phyloP scores from a whole-genome alignment of 2,113 vertebrate genomes.

The Nesogale talazaci region DNA sequence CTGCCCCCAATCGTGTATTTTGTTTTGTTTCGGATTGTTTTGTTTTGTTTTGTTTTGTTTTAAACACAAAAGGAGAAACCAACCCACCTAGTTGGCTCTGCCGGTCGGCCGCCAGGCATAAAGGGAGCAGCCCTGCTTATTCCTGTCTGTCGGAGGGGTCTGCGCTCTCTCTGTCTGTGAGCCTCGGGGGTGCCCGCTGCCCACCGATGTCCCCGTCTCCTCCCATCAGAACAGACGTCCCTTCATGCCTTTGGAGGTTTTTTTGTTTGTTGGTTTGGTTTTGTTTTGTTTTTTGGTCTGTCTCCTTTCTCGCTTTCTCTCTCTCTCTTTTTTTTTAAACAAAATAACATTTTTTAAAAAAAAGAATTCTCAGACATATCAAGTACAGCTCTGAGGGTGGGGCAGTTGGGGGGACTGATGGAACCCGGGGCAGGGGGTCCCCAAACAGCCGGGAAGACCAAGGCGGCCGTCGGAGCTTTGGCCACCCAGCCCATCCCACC shows the following conservation, averaged over 20 bases:
- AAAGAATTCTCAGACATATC: conserved; percentile 73
- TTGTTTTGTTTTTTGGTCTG: neutral
- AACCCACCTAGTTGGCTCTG: conserved; percentile 68
- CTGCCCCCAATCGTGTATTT: conserved; percentile 86
- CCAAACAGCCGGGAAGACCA: neutral
- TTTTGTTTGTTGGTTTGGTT: too few relatives aligned
- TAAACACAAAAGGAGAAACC: conserved; percentile 64
- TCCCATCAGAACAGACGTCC: conserved; percentile 68
- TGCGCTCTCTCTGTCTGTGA: conserved; percentile 92
- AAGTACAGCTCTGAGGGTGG: neutral
- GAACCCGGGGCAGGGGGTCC: neutral
- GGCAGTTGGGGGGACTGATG: neutral
- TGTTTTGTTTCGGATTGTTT: conserved; percentile 70
- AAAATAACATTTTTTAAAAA: neutral
- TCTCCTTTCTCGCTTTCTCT: neutral
- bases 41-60: conserved; percentile 81
- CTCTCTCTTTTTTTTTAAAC: too few relatives aligned
- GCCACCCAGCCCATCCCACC: neutral
- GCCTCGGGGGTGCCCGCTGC: conserved; percentile 84
- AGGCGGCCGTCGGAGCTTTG: neutral
- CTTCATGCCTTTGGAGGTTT: neutral
- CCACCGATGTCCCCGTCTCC: conserved; percentile 76
- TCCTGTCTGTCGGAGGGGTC: too few relatives aligned
- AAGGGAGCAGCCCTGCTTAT: conserved; percentile 76
- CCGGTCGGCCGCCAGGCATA: conserved; percentile 82